phyloP scores from a whole-genome alignment of 2,888 invertebrate species.

The Oscheius sp. region DNA sequence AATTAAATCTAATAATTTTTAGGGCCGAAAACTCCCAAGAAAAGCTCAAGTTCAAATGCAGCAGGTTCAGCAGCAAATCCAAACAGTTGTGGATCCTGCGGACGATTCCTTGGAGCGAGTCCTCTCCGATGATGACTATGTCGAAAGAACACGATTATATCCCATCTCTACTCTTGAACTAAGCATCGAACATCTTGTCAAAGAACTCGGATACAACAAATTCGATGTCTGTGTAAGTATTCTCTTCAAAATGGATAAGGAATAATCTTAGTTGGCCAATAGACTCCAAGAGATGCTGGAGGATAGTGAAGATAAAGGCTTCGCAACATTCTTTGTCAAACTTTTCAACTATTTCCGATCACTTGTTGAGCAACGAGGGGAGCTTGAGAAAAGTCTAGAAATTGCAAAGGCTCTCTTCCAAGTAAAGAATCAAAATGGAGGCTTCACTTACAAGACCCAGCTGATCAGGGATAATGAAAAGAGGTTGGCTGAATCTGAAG shows the following conservation, averaged over 20 bases:
- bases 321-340: not conserved
- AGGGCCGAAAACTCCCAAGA: not conserved
- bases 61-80: no score
- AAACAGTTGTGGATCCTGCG: no score
- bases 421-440: slow-evolving; percentile 1
- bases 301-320: not conserved
- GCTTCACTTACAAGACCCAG: slow-evolving; percentile 4
- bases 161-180: not conserved
- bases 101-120: no score
- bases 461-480: slow-evolving; percentile 13
- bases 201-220: slow-evolving; percentile 1
- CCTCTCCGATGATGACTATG: not conserved
- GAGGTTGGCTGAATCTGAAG: slow-evolving; percentile 31
- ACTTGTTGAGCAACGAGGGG: not conserved
- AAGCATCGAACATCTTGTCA: slow-evolving; percentile 1
- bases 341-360: slow-evolving; percentile 28
- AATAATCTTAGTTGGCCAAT: slow-evolving; percentile 13
- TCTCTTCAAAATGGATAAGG: no score
- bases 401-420: not conserved
- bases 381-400: not conserved
- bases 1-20: not conserved
- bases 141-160: not conserved
- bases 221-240: slow-evolving; percentile 10
- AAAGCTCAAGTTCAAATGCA: no score
- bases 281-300: slow-evolving; percentile 10